Conservation (phyloP, 2,888 invertebrate species). For the Orthosia gothica region DNA sequence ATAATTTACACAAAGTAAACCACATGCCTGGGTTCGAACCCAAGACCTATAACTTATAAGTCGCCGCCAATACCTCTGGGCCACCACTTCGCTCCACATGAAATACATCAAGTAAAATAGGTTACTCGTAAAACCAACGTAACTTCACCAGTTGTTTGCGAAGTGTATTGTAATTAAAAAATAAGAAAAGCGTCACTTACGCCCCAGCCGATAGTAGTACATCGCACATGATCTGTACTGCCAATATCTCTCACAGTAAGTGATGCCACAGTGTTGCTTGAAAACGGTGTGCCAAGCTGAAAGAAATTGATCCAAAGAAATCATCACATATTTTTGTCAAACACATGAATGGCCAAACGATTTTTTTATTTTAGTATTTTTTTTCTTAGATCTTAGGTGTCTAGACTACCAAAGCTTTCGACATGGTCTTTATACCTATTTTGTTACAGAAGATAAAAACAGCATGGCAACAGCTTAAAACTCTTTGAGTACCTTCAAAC, state of each 20-base stretch:
- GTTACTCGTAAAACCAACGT: background rate
- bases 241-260: background rate
- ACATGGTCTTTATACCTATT: background rate
- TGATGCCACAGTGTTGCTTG: background rate
- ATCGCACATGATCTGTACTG: background rate
- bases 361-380: no score
- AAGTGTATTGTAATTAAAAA: background rate
- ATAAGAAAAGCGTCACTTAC: background rate
- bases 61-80: no score
- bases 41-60: no score
- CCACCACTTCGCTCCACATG: no score
- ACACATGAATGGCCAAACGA: background rate
- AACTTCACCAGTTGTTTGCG: background rate
- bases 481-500: no score
- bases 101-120: background rate
- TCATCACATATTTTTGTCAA: background rate
- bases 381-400: background rate
- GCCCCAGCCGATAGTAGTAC: background rate
- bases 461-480: no score
- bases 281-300: slow-evolving; percentile 1
- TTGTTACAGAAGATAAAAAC: background rate
- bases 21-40: no score
- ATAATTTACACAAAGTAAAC: no score
- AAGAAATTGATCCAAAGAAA: background rate
- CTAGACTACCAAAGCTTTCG: background rate